Percentiles rank a stretch among this genome's conserved stretches.
These are phyloP conservation scores for Dipodomys stephensi DNA, from an alignment of 2,113 vertebrate genomes.

Conservation along the genomic window DNA sequence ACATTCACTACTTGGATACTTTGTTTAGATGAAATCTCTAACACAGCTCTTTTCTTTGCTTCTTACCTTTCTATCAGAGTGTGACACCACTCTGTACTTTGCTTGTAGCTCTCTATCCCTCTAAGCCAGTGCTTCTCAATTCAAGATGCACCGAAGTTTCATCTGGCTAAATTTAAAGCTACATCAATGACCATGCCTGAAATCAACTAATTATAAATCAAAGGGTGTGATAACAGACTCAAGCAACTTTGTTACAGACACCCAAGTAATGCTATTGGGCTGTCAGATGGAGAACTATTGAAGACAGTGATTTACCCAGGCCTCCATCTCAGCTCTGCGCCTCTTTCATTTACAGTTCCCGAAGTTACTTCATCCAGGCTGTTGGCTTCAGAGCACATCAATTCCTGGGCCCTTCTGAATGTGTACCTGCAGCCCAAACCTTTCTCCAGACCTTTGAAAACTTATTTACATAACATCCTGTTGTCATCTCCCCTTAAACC, in stretches of 20 bases:
- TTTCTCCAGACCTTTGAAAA: background rate
- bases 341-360: background rate
- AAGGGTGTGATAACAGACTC: background rate
- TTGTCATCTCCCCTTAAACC: background rate
- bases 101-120: background rate
- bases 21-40: background rate
- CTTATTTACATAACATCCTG: background rate
- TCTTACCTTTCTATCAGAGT: background rate
- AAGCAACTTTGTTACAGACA: background rate
- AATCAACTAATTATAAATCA: conserved; percentile 40
- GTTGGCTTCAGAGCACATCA: background rate
- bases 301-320: accelerated
- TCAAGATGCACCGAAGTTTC: background rate
- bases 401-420: background rate
- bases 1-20: background rate
- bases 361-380: background rate
- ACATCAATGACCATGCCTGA: background rate
- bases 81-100: background rate
- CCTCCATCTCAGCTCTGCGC: background rate
- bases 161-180: background rate
- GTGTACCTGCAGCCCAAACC: background rate
- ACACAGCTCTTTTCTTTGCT: background rate
- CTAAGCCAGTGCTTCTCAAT: background rate
- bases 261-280: background rate
- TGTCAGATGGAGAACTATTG: background rate